phyloP scores from a whole-genome alignment of 2,113 vertebrate genomes.

The Sinocyclocheilus grahami region DNA sequence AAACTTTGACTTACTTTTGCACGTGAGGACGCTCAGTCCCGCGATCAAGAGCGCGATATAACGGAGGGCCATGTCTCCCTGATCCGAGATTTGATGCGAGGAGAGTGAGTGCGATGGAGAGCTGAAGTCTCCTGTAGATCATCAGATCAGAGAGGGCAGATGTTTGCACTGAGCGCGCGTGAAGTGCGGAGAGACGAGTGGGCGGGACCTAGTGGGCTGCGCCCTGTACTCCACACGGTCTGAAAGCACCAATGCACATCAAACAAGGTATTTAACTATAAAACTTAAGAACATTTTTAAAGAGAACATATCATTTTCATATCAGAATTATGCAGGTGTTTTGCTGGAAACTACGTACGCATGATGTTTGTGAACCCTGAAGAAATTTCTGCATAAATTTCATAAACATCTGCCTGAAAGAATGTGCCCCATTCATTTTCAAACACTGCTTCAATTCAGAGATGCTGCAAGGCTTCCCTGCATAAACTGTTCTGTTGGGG shows the following conservation, averaged over 20 bases:
- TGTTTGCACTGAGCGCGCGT: conserved; percentile 16
- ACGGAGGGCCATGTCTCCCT: conserved; percentile 63
- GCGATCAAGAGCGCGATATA: conserved; percentile 53
- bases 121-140: conserved; percentile 34
- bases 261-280: not conserved
- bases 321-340: not conserved
- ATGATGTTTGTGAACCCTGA: not conserved
- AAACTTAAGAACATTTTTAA: not conserved
- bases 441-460: not conserved
- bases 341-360: not conserved
- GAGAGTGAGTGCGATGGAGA: conserved; percentile 16
- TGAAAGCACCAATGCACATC: not conserved
- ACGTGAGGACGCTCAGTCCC: conserved; percentile 64
- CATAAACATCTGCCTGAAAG: not conserved
- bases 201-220: conserved; percentile 33
- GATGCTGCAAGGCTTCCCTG: not conserved
- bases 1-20: conserved; percentile 69
- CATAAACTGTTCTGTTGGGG: not conserved
- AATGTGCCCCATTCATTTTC: not conserved
- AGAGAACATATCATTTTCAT: not conserved
- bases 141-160: conserved; percentile 27
- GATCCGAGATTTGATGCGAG: conserved; percentile 18
- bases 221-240: not conserved
- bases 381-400: not conserved
- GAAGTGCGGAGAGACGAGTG: not conserved